A percentile compares a stretch with the other conserved stretches of the same genome.
These are phyloP conservation scores for Petrosia ficiformis DNA, from an alignment of 37 sponge, comb jelly and placozoan genomes.

Conservation along the genomic window DNA sequence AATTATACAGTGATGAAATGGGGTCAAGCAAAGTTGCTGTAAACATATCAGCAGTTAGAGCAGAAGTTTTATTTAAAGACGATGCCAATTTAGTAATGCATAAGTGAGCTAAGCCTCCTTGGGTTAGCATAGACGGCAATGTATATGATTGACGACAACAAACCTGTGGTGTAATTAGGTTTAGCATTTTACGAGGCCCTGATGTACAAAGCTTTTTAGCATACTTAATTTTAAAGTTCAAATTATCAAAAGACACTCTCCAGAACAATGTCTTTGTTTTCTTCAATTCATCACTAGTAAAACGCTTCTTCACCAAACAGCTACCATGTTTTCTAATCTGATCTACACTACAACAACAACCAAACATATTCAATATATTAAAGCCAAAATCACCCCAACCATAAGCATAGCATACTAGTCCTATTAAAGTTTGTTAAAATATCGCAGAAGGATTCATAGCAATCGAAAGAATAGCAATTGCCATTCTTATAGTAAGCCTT, in stretches of 20 bases:
- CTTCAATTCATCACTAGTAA: not conserved
- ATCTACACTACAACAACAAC: not conserved
- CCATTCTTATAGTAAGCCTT: not conserved
- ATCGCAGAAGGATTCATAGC: not conserved
- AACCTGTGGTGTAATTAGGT: conserved; percentile 4
- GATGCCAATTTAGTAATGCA: not conserved
- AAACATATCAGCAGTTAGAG: not conserved
- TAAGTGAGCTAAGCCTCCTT: not conserved
- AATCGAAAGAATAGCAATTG: not conserved
- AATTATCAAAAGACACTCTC: conserved; percentile 15
- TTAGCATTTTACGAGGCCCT: not conserved
- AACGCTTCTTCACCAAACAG: not conserved
- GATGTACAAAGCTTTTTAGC: conserved; percentile 6
- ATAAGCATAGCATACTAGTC: not conserved
- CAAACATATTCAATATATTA: not conserved
- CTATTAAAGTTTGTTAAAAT: conserved; percentile 10
- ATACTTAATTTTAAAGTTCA: conserved; percentile 9
- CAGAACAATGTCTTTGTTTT: not conserved
- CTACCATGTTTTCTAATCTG: conserved; percentile 8
- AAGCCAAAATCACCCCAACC: conserved; percentile 2
- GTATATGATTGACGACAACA: not conserved
- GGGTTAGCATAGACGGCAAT: not conserved
- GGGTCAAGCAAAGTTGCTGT: not conserved
- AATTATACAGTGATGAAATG: not conserved
- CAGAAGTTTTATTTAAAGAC: not conserved